Evolutionary conservation across 2,113 vertebrate species (phyloP).

Genomic region (Nymphicus hollandicus): DNA sequence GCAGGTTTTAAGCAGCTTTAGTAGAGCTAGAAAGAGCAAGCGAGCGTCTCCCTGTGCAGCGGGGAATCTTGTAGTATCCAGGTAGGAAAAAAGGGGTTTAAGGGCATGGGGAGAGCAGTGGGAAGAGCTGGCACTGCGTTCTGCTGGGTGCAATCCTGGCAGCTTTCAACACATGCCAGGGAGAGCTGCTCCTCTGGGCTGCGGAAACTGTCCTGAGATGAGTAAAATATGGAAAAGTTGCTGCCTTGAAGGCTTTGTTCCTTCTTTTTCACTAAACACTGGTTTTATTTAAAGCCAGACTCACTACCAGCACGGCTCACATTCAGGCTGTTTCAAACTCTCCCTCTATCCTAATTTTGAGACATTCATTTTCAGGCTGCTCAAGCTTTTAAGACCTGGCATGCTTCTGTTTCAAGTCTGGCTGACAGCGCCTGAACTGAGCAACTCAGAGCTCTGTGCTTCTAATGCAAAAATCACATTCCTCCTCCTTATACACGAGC

Average conservation of each 20-base stretch:
- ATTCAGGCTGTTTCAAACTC: background rate
- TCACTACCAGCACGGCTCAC: background rate
- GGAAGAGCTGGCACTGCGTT: background rate
- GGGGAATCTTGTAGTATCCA: background rate
- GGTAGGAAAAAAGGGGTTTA: background rate
- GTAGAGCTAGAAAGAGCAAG: background rate
- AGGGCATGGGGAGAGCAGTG: background rate
- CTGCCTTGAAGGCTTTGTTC: background rate
- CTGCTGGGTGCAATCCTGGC: background rate
- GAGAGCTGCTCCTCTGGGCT: background rate
- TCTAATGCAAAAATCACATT: background rate
- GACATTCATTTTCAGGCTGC: background rate
- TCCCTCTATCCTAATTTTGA: background rate
- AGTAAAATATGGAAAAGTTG: background rate
- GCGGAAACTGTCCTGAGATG: background rate
- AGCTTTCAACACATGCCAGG: background rate
- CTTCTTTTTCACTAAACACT: background rate
- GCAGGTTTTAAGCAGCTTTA: background rate
- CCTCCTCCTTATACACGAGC: background rate
- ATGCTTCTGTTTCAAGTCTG: background rate
- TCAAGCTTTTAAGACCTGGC: background rate
- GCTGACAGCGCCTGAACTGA: background rate
- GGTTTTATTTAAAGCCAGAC: background rate
- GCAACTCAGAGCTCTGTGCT: background rate
- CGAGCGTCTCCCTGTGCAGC: rapidly evolving